Conservation (phyloP, 2,888 invertebrate species). For the Brachypterus glaber region DNA sequence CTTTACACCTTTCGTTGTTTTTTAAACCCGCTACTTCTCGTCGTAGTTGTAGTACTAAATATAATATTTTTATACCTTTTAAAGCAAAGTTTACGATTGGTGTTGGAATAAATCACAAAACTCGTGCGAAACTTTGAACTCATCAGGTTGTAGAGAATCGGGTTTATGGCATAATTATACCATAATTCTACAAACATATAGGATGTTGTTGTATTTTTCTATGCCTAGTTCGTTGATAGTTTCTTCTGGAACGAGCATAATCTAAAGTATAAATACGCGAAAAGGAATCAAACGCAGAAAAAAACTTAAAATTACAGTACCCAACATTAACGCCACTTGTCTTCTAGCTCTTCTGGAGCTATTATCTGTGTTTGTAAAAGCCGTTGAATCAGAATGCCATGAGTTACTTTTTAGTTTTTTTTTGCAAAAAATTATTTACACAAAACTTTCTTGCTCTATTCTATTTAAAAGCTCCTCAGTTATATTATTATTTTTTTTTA, state of each 20-base stretch:
- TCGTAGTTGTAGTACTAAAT: constrained; percentile 48
- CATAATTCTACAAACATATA: constrained; percentile 80
- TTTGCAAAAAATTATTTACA: too few species aligned
- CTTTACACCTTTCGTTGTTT: constrained; percentile 32
- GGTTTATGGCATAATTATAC: constrained; percentile 82
- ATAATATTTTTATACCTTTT: constrained; percentile 44
- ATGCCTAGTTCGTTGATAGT: constrained; percentile 58
- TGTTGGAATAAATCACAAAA: constrained; percentile 58
- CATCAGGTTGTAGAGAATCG: constrained; percentile 86
- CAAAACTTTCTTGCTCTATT: too few species aligned
- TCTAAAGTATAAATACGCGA: constrained; percentile 70
- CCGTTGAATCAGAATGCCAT: too few species aligned
- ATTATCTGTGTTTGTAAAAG: constrained; percentile 63
- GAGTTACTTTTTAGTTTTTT: too few species aligned
- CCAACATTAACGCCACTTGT: constrained; percentile 80
- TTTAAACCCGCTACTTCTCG: constrained; percentile 34
- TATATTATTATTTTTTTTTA: too few species aligned
- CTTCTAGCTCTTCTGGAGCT: constrained; percentile 62
- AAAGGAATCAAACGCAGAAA: constrained; percentile 84
- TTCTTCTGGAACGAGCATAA: constrained; percentile 66
- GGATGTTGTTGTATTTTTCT: constrained; percentile 69
- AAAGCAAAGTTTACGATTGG: constrained; percentile 42
- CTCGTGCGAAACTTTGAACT: constrained; percentile 82
- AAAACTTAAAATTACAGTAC: constrained; percentile 78
- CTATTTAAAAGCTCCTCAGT: too few species aligned